These are phyloP conservation scores for Lepilemur ruficaudatus DNA, from an alignment of 2,797 vertebrate genomes.

Conservation along the genomic window DNA sequence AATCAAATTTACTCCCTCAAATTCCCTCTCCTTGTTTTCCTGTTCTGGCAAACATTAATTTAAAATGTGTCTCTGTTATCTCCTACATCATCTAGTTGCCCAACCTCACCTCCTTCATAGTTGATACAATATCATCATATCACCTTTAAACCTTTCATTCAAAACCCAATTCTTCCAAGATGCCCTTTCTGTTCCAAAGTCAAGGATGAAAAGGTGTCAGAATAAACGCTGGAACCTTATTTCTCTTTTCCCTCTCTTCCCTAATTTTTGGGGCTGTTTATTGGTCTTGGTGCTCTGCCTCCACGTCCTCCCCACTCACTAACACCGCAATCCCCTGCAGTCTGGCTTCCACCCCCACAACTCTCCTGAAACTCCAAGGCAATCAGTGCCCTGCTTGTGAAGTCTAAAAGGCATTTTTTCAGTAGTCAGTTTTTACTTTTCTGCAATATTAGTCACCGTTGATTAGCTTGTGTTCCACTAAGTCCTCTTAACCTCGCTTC, in stretches of 20 bases:
- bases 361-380: background rate
- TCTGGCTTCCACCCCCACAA: background rate
- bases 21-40: background rate
- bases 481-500: background rate
- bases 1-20: background rate
- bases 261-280: background rate
- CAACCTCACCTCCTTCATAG: background rate
- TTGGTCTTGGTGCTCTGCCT: background rate
- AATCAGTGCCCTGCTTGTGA: background rate
- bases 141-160: background rate
- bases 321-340: background rate
- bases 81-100: background rate
- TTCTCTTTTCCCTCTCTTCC: background rate
- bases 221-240: background rate
- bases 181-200: background rate
- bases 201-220: background rate
- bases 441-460: background rate
- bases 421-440: background rate
- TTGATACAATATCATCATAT: background rate
- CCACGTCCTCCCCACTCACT: background rate
- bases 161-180: background rate
- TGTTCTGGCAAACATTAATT: background rate
- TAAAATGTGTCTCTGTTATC: background rate
- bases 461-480: background rate
- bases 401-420: background rate